Evolutionary conservation across 1,140 invertebrate species (phyloP).

Genomic region (Drosophila simulans): DNA sequence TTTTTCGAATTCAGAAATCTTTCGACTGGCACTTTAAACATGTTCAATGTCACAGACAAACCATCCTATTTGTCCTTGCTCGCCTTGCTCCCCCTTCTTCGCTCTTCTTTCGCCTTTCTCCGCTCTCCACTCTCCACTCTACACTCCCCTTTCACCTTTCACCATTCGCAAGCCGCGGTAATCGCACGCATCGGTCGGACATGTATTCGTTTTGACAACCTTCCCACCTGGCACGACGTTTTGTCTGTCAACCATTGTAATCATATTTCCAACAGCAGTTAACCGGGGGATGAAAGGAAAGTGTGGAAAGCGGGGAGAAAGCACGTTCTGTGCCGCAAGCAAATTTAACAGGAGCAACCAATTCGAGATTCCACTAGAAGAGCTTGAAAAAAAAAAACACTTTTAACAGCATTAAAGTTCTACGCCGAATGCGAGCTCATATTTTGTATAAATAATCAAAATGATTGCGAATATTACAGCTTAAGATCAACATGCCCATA

Average conservation of each 20-base stretch:
- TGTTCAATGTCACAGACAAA: conserved; percentile 32
- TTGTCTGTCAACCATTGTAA: conserved; percentile 70
- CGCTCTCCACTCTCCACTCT: not conserved
- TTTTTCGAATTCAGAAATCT: not conserved
- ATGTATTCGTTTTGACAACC: conserved; percentile 54
- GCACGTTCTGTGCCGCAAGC: conserved; percentile 29
- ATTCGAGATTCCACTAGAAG: not conserved
- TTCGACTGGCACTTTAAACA: conserved; percentile 20
- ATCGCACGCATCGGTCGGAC: conserved; percentile 42
- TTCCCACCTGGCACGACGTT: conserved; percentile 59
- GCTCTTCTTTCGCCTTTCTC: not conserved
- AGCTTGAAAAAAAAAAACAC: not conserved
- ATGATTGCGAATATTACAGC: no score
- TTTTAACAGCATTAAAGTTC: no score
- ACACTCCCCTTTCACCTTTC: not conserved
- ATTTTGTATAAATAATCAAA: no score
- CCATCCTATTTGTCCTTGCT: conserved; percentile 2
- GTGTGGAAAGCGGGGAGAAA: conserved; percentile 1
- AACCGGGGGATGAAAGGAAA: conserved; percentile 5
- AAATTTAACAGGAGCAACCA: conserved; percentile 18
- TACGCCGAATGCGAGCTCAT: no score
- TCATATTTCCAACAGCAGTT: conserved; percentile 62
- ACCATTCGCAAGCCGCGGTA: conserved; percentile 2
- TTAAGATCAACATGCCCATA: no score
- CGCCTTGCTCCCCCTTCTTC: not conserved